Base-by-base conservation (phyloP, 2,113 vertebrate genomes). In the Pseudorasbora parva region DNA sequence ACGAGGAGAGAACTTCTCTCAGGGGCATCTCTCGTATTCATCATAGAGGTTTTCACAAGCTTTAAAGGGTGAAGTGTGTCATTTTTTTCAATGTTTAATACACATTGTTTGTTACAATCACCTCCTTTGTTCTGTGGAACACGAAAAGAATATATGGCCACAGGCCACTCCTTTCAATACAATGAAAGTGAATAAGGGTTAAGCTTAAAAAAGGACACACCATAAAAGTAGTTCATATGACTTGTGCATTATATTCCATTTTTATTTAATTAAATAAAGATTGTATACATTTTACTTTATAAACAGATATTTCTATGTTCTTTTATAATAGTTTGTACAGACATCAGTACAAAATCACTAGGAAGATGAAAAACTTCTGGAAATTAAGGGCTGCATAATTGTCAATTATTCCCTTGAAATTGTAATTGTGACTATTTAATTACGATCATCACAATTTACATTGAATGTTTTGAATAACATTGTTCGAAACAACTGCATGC, bases 1-100 rank as follows among this genome's bases (percentile, higher is more conserved):
- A 77, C 68, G 87, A 82, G 62, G 62, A 81, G 78, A 77, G 51
- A 84, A 78, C 47, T 21, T 85, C 73, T 78, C 64, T 71, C 59
- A 54, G 78, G 69, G 30, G 15, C 12, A 68, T 78, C 41, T 56
- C 83, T 85, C 77, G 27, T 54, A 19, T 78, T 68, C 85, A 71
- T 85, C 51, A 33, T 54, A 54, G 51, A 19, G 51, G 30, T 27
- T 47, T 30, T 8, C 45, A 74, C 0, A 3, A 25, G 47, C 23
- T 51, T 51, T 74, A 51, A 51, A 74, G 72, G n/a, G 45, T 72
- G n/a, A 25, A 72, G 68, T 8, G 41, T 45, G 68, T 45, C 21
- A 23, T 15, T 72, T 72, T n/a, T 21, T 72, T 23, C 19, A 0
- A 23, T 25, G 68, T 72, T 43, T 47, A 72, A 45, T 14, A 14